phyloP scores from a whole-genome alignment of 2,888 invertebrate species.

The Hedya salicella region DNA sequence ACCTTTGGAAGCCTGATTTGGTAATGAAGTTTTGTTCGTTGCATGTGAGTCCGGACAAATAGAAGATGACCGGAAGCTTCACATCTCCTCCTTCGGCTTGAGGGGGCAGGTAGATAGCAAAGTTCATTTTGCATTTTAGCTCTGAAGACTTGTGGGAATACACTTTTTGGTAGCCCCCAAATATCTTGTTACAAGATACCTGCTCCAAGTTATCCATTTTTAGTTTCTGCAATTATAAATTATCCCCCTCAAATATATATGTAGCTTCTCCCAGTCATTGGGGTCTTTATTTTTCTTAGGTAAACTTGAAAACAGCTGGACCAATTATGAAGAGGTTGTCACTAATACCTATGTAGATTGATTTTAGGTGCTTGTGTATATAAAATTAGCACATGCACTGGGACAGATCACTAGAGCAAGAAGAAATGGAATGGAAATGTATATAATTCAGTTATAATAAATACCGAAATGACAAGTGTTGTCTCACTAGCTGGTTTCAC shows the following conservation, averaged over 20 bases:
- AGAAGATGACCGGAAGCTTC: conserved; percentile 93
- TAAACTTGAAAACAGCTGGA: too few species aligned
- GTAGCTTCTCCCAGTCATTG: too few species aligned
- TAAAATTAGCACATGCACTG: too few species aligned
- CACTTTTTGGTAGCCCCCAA: conserved; percentile 94
- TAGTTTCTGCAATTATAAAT: conserved; percentile 50
- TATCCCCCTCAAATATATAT: too few species aligned
- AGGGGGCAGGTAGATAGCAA: conserved; percentile 95
- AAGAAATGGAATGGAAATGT: too few species aligned
- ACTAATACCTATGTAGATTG: too few species aligned
- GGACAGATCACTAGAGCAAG: too few species aligned
- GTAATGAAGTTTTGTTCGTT: conserved; percentile 98
- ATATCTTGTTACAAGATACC: conserved; percentile 89
- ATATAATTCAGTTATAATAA: too few species aligned
- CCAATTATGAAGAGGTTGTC: too few species aligned
- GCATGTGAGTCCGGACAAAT: conserved; percentile 96
- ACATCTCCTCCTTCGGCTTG: conserved; percentile 86
- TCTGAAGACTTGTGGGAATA: conserved; percentile 91
- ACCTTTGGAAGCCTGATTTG: conserved; percentile 97
- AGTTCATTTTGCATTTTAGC: conserved; percentile 96
- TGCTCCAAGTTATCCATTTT: conserved; percentile 84
- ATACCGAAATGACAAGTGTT: neutral
- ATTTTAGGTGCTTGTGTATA: too few species aligned
- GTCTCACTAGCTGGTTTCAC: neutral
- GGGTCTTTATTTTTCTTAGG: too few species aligned